Conservation (phyloP, 2,797 vertebrate species). For the Simalia tracyae region DNA sequence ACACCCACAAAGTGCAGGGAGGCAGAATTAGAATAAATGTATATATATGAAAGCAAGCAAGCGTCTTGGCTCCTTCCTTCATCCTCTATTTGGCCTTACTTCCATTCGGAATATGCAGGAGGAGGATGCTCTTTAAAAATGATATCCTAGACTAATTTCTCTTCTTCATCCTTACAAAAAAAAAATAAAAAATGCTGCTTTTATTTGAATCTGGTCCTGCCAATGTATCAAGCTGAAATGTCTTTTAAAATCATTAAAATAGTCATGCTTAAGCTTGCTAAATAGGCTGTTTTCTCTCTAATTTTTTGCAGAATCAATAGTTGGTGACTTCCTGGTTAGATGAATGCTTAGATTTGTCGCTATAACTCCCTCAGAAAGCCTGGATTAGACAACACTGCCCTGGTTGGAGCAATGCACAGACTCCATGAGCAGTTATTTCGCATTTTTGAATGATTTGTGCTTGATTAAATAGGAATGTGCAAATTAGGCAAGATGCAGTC, state of each 20-base stretch:
- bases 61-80: not conserved
- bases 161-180: not conserved
- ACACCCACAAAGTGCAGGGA: not conserved
- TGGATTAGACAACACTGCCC: not conserved
- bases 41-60: not conserved
- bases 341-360: not conserved
- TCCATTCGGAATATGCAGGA: not conserved
- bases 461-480: not conserved
- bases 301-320: not conserved
- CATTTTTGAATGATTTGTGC: not conserved
- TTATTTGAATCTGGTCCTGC: not conserved
- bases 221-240: not conserved
- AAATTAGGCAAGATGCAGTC: not conserved
- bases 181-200: too few species aligned
- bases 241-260: not conserved
- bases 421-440: not conserved
- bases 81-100: not conserved
- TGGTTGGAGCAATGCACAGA: not conserved
- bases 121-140: not conserved
- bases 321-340: not conserved
- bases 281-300: constrained; percentile 1
- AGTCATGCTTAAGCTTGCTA: not conserved
- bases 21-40: not conserved
- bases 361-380: not conserved
- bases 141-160: not conserved